Evolutionary conservation across 92 coral and sea anemone species (phyloP).

Genomic region (Epizoanthus illoricatus): DNA sequence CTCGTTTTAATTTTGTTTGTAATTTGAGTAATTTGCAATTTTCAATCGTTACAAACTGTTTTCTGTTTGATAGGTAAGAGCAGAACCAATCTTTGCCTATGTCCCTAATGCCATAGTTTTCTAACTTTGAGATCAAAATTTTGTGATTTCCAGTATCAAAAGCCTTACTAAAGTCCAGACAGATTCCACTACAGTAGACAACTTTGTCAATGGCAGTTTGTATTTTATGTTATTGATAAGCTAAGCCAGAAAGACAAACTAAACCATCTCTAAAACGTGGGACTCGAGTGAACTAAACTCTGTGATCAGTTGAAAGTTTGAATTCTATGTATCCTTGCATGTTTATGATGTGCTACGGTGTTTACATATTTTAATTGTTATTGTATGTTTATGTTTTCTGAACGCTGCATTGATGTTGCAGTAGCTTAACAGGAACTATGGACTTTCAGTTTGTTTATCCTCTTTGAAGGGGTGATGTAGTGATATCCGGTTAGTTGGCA

Average conservation of each 20-base stretch:
- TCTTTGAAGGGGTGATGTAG: slow-evolving; percentile 4
- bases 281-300: not conserved
- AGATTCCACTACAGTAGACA: too few relatives aligned
- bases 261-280: not conserved
- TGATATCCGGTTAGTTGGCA: not conserved
- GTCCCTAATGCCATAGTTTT: too few relatives aligned
- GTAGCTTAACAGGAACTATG: not conserved
- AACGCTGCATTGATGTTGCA: not conserved
- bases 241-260: not conserved
- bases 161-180: too few relatives aligned
- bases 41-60: too few relatives aligned
- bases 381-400: not conserved
- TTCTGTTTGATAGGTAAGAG: too few relatives aligned
- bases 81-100: too few relatives aligned
- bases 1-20: too few relatives aligned
- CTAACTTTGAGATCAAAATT: too few relatives aligned
- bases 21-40: too few relatives aligned
- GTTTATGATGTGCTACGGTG: not conserved
- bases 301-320: not conserved
- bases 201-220: too few relatives aligned
- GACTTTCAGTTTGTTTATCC: not conserved
- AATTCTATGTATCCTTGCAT: not conserved
- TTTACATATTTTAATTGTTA: not conserved
- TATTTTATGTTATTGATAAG: too few relatives aligned
- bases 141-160: too few relatives aligned